These are phyloP conservation scores for Drosophila rellima DNA, from an alignment of 2,888 invertebrate species.

Conservation along the genomic window DNA sequence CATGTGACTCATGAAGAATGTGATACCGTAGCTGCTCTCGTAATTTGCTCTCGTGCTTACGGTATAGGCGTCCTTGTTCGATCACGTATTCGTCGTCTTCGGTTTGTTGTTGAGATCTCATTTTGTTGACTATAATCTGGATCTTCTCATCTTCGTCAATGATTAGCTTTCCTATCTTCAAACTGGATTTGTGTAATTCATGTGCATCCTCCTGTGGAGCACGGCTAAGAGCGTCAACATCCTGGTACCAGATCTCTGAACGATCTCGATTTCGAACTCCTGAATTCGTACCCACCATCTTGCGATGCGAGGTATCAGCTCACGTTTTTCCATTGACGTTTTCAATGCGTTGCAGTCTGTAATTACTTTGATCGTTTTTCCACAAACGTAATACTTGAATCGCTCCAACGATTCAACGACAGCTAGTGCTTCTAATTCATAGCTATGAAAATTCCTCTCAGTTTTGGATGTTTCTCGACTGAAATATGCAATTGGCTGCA, in stretches of 20 bases:
- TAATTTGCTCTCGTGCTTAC: slow-evolving; percentile 1
- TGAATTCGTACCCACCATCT: slow-evolving; percentile 50
- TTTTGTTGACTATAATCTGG: background rate
- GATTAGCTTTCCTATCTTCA: slow-evolving; percentile 27
- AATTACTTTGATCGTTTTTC: slow-evolving; percentile 7
- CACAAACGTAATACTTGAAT: background rate
- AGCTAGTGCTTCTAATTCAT: slow-evolving; percentile 6
- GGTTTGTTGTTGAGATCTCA: background rate
- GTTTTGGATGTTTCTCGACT: background rate
- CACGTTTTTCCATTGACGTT: slow-evolving; percentile 13
- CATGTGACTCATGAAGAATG: slow-evolving; percentile 11
- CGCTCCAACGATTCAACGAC: slow-evolving; percentile 8
- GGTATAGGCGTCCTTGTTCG: slow-evolving; percentile 16
- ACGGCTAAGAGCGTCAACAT: slow-evolving; percentile 1
- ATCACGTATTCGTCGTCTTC: slow-evolving; percentile 21
- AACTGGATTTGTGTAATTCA: background rate
- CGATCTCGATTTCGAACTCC: background rate
- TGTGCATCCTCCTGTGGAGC: background rate
- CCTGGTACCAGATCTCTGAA: background rate
- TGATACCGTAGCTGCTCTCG: slow-evolving; percentile 13
- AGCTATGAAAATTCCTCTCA: slow-evolving; percentile 2
- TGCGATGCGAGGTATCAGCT: slow-evolving; percentile 43
- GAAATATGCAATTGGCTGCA: background rate
- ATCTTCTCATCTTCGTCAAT: slow-evolving; percentile 20
- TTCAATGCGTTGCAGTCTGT: slow-evolving; percentile 21